phyloP scores from a whole-genome alignment of 2,113 vertebrate species.

The Cavia porcellus region DNA sequence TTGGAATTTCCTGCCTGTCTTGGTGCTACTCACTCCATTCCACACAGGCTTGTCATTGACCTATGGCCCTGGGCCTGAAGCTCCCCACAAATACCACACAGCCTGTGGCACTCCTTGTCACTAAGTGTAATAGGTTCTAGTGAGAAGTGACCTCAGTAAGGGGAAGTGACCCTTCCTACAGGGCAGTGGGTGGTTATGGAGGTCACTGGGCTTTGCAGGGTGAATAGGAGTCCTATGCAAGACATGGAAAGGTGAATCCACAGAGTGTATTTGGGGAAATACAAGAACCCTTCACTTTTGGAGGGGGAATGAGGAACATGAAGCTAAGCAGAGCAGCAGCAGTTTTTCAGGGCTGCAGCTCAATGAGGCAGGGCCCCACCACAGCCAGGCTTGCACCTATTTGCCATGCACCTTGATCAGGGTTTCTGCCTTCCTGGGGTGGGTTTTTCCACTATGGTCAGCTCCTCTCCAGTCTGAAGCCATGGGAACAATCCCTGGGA shows the following conservation, averaged over 20 bases:
- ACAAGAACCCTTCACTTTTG: neutral
- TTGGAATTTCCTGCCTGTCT: neutral
- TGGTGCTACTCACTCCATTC: too few relatives aligned
- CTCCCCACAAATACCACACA: neutral
- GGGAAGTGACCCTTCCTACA: neutral
- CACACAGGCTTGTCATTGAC: neutral
- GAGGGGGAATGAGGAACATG: fast-evolving
- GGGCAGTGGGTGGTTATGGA: neutral
- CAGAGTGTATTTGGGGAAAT: neutral
- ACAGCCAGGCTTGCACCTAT: neutral
- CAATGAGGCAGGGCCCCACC: neutral
- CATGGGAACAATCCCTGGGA: too few relatives aligned
- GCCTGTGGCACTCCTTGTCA: neutral
- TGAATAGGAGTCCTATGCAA: neutral
- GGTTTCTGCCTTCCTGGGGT: neutral
- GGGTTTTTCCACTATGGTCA: neutral
- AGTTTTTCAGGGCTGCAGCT: neutral
- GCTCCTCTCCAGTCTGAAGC: neutral
- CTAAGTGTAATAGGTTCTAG: neutral
- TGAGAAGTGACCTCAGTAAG: neutral
- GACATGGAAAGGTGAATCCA: neutral
- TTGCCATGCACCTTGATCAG: neutral
- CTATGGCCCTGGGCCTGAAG: neutral
- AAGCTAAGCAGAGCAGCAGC: neutral
- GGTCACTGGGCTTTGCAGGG: neutral